Conservation (phyloP, 2,113 vertebrate species). For the Varanus komodoensis region DNA sequence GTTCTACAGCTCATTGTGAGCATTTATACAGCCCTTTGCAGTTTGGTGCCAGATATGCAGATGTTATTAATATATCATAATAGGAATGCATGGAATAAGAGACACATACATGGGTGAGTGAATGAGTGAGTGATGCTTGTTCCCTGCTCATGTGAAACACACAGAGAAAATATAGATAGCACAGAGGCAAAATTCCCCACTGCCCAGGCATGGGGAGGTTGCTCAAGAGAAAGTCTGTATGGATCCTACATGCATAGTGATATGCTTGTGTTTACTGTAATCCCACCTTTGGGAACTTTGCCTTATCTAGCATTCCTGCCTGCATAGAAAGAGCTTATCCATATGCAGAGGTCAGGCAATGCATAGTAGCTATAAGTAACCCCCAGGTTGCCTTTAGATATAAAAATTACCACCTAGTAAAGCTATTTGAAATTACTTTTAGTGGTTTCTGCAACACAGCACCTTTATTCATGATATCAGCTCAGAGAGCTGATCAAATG, state of each 20-base stretch:
- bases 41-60: conserved; percentile 42
- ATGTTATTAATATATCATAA: conserved; percentile 32
- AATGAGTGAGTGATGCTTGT: background rate
- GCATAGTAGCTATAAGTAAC: too few species aligned
- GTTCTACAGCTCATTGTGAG: conserved; percentile 37
- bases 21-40: conserved; percentile 43
- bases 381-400: too few species aligned
- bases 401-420: background rate
- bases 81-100: conserved; percentile 36
- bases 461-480: background rate
- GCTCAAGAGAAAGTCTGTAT: too few species aligned
- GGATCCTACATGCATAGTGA: too few species aligned
- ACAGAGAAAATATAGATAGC: background rate
- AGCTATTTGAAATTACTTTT: too few species aligned
- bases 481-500: background rate
- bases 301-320: too few species aligned
- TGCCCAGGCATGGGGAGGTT: too few species aligned
- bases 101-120: fast-evolving
- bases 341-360: too few species aligned
- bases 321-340: too few species aligned
- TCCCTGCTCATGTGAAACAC: background rate
- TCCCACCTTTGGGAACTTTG: too few species aligned
- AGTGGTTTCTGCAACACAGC: too few species aligned
- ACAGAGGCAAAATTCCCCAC: background rate
- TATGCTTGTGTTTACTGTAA: too few species aligned